Evolutionary conservation across 1,140 invertebrate genomes (phyloP).

Genomic region (Papilio helenus): DNA sequence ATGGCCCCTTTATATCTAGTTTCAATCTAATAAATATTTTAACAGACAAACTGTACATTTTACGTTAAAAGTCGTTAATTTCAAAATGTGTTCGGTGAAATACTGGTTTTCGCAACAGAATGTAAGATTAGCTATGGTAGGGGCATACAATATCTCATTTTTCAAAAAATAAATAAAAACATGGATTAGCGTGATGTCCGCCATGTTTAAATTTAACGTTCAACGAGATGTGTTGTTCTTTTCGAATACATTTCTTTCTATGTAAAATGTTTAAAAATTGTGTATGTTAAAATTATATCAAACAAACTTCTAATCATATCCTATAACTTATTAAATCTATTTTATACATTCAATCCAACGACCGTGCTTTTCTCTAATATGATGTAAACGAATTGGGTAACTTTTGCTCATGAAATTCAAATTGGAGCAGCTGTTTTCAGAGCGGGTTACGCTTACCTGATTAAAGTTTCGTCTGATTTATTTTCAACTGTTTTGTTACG

Average conservation of each 20-base stretch:
- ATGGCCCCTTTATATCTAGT: background rate
- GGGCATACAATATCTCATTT: too few relatives aligned
- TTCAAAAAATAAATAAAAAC: too few relatives aligned
- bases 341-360: constrained; percentile 22
- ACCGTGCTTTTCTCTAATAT: constrained; percentile 10
- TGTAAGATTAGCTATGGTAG: too few relatives aligned
- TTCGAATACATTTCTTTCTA: too few relatives aligned
- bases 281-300: too few relatives aligned
- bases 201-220: too few relatives aligned
- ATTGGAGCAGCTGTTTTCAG: constrained; percentile 13
- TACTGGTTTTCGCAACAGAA: background rate
- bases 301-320: background rate
- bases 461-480: background rate
- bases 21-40: background rate
- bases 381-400: constrained; percentile 23
- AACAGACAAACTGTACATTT: background rate
- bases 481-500: constrained; percentile 5
- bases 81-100: background rate
- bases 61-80: background rate
- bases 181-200: too few relatives aligned
- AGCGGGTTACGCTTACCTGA: constrained; percentile 19
- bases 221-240: too few relatives aligned
- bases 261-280: too few relatives aligned
- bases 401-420: constrained; percentile 22
- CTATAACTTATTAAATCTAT: background rate